A percentile compares a stretch with the other conserved stretches of the same genome.
Conservation (phyloP, 2,113 vertebrate genomes). For the Falcunculus frontatus region DNA sequence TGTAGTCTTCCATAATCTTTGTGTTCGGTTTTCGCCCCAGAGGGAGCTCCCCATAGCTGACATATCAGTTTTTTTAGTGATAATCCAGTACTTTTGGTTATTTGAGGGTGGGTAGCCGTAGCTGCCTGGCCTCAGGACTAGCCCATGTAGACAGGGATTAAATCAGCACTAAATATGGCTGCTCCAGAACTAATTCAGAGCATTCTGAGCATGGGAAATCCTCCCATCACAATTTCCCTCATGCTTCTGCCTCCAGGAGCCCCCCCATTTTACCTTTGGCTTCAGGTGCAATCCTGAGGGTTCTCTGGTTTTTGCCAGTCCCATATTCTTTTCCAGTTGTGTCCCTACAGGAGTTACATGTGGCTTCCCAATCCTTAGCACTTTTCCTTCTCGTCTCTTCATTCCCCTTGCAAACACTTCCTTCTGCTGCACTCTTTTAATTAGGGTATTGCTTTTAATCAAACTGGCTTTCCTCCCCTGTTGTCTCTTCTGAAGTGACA, state of each 20-base stretch:
- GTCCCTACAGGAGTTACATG: rapidly evolving
- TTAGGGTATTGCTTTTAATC: not conserved
- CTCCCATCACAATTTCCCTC: not conserved
- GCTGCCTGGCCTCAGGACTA: not conserved
- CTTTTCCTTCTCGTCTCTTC: not conserved
- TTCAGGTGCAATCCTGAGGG: not conserved
- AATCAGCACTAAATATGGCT: not conserved
- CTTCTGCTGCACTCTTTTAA: not conserved
- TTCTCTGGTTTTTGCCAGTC: not conserved
- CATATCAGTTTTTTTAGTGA: not conserved
- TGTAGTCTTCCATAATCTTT: not conserved
- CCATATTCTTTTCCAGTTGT: not conserved
- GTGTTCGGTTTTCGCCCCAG: not conserved
- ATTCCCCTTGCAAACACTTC: not conserved
- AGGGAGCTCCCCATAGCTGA: not conserved
- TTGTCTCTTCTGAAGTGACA: not conserved
- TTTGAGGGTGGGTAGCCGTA: not conserved
- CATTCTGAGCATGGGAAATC: not conserved
- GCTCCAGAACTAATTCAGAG: not conserved
- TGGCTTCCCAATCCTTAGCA: not conserved
- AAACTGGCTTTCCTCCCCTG: not conserved
- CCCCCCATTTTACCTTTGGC: not conserved
- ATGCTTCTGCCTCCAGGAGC: not conserved
- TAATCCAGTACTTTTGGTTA: not conserved
- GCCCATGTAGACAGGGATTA: too few species aligned